A percentile compares a stretch with the other conserved stretches of the same genome.
Conservation (phyloP, 2,113 vertebrate genomes). For the Dendrocopos noguchii region DNA sequence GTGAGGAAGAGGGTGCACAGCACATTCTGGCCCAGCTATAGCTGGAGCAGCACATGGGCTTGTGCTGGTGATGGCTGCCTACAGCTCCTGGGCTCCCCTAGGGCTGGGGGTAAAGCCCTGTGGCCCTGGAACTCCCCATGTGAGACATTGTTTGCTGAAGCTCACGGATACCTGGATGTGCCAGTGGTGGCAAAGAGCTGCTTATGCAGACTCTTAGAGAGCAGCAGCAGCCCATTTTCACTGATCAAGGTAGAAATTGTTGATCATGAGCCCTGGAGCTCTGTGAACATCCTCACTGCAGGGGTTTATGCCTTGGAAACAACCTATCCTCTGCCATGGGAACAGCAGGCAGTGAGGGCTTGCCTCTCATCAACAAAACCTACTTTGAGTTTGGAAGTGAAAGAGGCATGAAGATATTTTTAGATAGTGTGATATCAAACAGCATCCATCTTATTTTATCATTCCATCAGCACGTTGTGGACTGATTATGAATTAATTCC, state of each 20-base stretch:
- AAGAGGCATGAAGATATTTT: background rate
- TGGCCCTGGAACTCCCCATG: background rate
- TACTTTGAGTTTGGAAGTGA: background rate
- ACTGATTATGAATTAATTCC: background rate
- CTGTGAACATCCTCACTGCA: background rate
- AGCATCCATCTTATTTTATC: background rate
- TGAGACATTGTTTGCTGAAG: no score
- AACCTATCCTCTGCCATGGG: background rate
- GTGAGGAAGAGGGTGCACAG: background rate
- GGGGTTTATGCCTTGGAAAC: background rate
- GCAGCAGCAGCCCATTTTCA: background rate
- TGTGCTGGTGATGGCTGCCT: background rate
- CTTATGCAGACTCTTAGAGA: background rate
- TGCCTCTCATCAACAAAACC: background rate
- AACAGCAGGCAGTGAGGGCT: background rate
- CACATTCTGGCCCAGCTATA: background rate
- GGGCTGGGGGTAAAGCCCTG: background rate
- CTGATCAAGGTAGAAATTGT: background rate
- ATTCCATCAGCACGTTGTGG: background rate
- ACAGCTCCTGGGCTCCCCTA: background rate
- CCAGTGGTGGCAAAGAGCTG: rapidly evolving
- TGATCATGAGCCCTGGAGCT: background rate
- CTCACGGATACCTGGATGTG: background rate
- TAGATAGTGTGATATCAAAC: background rate
- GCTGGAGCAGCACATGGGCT: background rate